phyloP scores from a whole-genome alignment of 1,140 invertebrate genomes.

The Brachionus rotundiformis region DNA sequence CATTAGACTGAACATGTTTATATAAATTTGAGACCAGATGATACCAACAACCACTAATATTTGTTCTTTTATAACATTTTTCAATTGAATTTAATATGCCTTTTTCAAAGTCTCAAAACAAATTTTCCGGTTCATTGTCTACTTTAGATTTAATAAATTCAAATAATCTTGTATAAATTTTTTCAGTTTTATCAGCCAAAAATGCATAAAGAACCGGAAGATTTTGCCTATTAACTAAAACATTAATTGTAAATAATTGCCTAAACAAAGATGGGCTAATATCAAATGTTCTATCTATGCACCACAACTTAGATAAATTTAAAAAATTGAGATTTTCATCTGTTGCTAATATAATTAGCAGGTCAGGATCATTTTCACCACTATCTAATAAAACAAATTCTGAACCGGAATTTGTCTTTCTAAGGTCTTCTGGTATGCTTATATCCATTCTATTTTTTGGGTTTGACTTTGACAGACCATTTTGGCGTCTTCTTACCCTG shows the following conservation, averaged over 20 bases:
- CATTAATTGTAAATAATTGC: conserved; percentile 27
- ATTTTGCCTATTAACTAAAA: background rate
- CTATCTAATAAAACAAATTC: background rate
- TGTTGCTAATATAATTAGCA: conserved; percentile 22
- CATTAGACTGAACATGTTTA: conserved; percentile 6
- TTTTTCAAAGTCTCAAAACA: conserved; percentile 19
- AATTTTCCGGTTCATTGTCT: background rate
- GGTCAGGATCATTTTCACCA: background rate
- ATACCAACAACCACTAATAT: conserved; percentile 3
- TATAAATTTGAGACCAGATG: conserved; percentile 11
- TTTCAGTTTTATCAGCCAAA: background rate
- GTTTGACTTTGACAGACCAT: background rate
- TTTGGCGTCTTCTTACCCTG: background rate
- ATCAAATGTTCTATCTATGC: conserved; percentile 15
- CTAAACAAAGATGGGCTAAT: background rate
- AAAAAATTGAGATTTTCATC: conserved; percentile 21
- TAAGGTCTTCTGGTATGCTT: background rate
- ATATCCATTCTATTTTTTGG: background rate
- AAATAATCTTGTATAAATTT: background rate
- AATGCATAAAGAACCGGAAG: conserved; percentile 9
- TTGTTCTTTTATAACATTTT: background rate
- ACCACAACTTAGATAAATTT: background rate
- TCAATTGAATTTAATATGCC: background rate
- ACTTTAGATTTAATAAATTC: conserved; percentile 11
- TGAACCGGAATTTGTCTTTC: background rate